Percentiles rank a stretch among this genome's conserved stretches.
Conservation (phyloP, 2,888 invertebrate species). For the Eilema depressum region DNA sequence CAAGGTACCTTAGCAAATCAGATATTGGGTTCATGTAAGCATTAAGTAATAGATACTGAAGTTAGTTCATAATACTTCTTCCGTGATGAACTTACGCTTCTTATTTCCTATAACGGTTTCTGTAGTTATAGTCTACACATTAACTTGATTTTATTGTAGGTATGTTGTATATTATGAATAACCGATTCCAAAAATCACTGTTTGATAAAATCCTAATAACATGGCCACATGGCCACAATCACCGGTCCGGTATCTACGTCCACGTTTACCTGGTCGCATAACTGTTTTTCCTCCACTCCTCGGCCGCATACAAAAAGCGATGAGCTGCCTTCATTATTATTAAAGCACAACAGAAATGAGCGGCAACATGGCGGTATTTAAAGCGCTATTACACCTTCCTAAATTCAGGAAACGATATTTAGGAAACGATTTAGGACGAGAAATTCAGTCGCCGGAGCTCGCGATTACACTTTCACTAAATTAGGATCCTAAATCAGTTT, state of each 20-base stretch:
- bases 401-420: too few relatives aligned
- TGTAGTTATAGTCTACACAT: too few relatives aligned
- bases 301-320: conserved; percentile 78
- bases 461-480: too few relatives aligned
- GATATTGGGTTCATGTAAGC: not conserved
- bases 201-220: conserved; percentile 21
- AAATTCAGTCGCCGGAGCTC: too few relatives aligned
- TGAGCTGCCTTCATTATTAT: conserved; percentile 76
- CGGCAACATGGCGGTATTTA: conserved; percentile 75
- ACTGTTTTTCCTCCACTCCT: conserved; percentile 81
- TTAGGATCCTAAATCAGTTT: too few relatives aligned
- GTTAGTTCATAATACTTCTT: not conserved
- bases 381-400: too few relatives aligned
- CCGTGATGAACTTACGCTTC: not conserved
- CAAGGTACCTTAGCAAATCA: not conserved
- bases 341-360: conserved; percentile 75
- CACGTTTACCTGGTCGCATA: conserved; percentile 79
- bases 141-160: too few relatives aligned
- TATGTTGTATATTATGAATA: not conserved
- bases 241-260: conserved; percentile 58
- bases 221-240: conserved; percentile 39
- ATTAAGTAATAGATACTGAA: too few relatives aligned
- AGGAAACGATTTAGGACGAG: too few relatives aligned
- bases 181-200: conserved; percentile 1
- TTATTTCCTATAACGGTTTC: not conserved